These are phyloP conservation scores for Ramphastos sulfuratus DNA, from an alignment of 2,113 vertebrate genomes.

Conservation along the genomic window DNA sequence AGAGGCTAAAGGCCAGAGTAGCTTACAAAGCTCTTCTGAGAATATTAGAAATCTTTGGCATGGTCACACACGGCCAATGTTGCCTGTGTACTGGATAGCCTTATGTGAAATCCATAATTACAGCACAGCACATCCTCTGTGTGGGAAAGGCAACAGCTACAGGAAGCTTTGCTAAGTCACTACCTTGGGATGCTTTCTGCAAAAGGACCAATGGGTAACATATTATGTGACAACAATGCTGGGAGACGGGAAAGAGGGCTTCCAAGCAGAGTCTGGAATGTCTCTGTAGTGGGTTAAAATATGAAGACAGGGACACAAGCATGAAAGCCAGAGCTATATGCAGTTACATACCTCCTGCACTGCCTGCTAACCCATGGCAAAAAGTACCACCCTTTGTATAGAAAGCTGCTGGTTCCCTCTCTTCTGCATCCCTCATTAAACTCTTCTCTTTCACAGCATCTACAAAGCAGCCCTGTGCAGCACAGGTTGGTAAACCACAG, in stretches of 20 bases:
- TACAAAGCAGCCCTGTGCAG: background rate
- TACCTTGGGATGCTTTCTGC: background rate
- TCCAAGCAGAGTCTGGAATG: background rate
- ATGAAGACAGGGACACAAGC: background rate
- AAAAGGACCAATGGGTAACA: background rate
- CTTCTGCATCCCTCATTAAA: background rate
- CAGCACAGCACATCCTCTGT: background rate
- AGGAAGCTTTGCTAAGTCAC: background rate
- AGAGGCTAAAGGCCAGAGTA: background rate
- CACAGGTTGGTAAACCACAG: background rate
- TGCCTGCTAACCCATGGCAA: background rate
- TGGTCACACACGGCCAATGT: background rate
- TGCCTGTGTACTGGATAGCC: background rate
- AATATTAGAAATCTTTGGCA: background rate
- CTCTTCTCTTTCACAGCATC: background rate
- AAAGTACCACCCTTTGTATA: background rate
- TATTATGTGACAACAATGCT: background rate
- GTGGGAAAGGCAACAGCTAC: background rate
- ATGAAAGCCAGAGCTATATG: background rate
- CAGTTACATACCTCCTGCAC: background rate
- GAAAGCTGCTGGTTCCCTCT: background rate
- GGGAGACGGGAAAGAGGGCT: background rate
- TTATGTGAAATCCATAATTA: background rate
- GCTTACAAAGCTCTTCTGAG: background rate
- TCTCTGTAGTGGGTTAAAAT: background rate